Evolutionary conservation across 2,113 vertebrate genomes (phyloP), one percentile per base, ranked within the genome.

Genomic region (Trachemys scripta): DNA sequence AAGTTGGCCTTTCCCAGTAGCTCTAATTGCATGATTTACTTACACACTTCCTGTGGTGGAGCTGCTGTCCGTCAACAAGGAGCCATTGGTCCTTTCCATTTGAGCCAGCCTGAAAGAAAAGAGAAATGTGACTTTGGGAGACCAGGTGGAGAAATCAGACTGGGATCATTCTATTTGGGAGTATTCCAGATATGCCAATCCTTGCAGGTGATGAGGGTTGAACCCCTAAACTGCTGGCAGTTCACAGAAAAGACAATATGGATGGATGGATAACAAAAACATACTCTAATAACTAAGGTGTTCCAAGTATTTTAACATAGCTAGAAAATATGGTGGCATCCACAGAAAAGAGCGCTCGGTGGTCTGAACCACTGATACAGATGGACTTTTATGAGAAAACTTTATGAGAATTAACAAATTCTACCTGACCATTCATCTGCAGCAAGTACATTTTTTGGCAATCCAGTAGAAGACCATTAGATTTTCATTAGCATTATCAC

Each of bases 11-110:
- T 3, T 87, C 47, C n/a, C 3, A 31, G 53, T 6, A 82, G 38
- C 5, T 4, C 22, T 24, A 27, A 59, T 1, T 47, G 87, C 31
- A 31, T 5, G 87, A 97, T 92, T 69, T 97, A 99, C 99, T 99
- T 98, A 99, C 99, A 99, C 98, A n/a, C 99, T 99, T 98, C 99
- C 99, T 6, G 99, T 99, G 85, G 99, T 99, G 14, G 99, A 99
- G 97, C 99, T 99, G 95, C 99, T 99, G 96, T 99, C 99, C 2
- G 99, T 99, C 85, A 99, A 99, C 96, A 99, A 98, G 82, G 99
- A 99, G 47, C 99, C 99, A 5, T 99, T 99, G 62, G 99, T 99
- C 88, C 98, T 99, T 91, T 99, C 99, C 99, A 99, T 99, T 95
- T 99, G 99, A 1, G 99, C 99, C 31, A 99, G 98, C 96, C 99